These are phyloP conservation scores for Myotis planiceps DNA, from an alignment of 2,797 vertebrate species.

Conservation along the genomic window DNA sequence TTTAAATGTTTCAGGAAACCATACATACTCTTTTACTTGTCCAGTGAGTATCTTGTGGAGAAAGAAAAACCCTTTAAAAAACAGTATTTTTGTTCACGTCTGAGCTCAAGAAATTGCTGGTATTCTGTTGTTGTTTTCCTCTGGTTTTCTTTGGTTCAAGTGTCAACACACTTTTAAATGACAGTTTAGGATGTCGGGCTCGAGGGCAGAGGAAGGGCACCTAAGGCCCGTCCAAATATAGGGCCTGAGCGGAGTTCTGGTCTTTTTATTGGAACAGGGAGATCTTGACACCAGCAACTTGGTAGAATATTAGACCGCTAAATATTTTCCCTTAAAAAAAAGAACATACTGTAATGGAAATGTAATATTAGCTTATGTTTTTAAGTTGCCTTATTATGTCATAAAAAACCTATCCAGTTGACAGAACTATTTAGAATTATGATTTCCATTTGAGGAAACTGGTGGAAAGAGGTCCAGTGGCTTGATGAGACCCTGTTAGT, in stretches of 20 bases:
- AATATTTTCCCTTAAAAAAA: neutral
- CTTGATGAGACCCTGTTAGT: neutral
- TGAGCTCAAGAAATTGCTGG: neutral
- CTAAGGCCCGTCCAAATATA: neutral
- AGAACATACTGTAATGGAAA: neutral
- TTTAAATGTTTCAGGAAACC: neutral
- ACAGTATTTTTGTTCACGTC: neutral
- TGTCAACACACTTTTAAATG: neutral
- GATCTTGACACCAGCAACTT: neutral
- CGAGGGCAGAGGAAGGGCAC: neutral
- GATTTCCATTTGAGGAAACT: neutral
- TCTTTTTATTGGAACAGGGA: neutral
- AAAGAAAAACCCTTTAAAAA: neutral
- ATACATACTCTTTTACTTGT: neutral
- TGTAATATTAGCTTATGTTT: neutral
- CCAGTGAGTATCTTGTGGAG: neutral
- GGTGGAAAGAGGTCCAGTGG: neutral
- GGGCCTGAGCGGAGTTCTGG: neutral
- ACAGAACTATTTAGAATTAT: neutral
- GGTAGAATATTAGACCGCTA: neutral
- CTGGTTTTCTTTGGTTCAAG: neutral
- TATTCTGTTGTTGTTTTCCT: neutral
- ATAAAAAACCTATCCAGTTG: neutral
- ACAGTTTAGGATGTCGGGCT: neutral
- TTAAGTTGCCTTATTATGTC: neutral